phyloP scores from a whole-genome alignment of 2,113 vertebrate genomes.

The Caranx melampygus region DNA sequence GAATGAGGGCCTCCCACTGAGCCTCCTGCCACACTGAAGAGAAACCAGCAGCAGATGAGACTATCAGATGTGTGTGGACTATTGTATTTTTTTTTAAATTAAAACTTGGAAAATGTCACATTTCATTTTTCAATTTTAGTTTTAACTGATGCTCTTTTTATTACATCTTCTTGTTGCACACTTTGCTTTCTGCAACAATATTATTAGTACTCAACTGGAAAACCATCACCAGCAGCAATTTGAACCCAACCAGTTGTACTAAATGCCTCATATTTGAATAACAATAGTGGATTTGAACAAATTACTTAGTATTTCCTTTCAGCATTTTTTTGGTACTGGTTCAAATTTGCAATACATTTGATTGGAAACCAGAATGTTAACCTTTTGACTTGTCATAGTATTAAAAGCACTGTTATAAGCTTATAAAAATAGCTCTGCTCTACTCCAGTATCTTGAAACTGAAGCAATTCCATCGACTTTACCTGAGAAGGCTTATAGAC shows the following conservation, averaged over 20 bases:
- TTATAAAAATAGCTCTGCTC: neutral
- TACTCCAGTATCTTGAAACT: neutral
- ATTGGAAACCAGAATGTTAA: neutral
- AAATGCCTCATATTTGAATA: neutral
- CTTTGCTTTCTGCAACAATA: neutral
- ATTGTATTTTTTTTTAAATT: neutral
- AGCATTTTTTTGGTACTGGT: neutral
- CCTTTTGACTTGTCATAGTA: neutral
- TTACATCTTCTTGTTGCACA: neutral
- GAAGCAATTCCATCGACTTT: neutral
- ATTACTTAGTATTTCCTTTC: neutral
- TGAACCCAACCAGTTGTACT: neutral
- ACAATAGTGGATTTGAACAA: neutral
- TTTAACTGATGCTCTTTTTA: neutral
- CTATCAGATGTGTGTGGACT: neutral
- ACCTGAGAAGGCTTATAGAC: neutral
- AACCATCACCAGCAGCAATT: neutral
- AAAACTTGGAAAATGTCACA: neutral
- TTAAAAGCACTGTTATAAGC: neutral
- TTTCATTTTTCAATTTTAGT: neutral
- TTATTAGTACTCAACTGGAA: neutral
- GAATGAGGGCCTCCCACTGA: neutral
- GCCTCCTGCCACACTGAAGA: neutral
- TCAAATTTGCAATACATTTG: neutral
- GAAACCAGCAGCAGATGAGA: neutral